Base-by-base conservation (phyloP, 2,888 invertebrate species). In the Macrophya alboannulata region DNA sequence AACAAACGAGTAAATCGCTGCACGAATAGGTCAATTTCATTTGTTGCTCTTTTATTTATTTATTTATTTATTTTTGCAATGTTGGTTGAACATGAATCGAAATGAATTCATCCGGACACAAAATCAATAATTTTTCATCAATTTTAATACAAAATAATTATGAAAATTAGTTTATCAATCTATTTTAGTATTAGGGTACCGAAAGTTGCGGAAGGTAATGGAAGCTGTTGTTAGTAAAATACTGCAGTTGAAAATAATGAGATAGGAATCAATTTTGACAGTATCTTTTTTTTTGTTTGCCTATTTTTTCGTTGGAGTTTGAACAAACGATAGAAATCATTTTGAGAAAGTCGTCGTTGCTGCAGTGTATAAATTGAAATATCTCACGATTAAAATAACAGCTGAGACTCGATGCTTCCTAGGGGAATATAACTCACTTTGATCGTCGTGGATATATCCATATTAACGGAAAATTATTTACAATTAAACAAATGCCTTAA, bases 331-430 rank as follows among this genome's bases (percentile, higher is more conserved):
- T 31, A 77, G 25, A 55, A 55, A 77, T 77, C 77, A 31, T 45
- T 74, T 74, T 48, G 17, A 45, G 25, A n/a, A 45, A 74, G 74
- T 51, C 77, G 55, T 74, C 25, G 74, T 21, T 45, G 10, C 45
- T 21, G 21, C 25, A 9, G 12, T 74, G 12, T 31, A 74, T 37
- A 55, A 55, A 6, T 37, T 17, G n/a, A 15, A 48, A 55, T 43
- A 74, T 10, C 37, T 48, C 10, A 51, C 55, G 48, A 77, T 77
- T 77, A 77, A 77, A 77, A 77, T 31, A 77, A 77, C 77, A 77
- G 77, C 77, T 77, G 77, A 55, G 77, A 77, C 77, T 77, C 15
- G 17, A 31, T 37, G 55, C 55, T 17, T 31, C 55, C 77, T 17
- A 6, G 37, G 77, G 77, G 48, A 51, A 31, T 77, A 43, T 74